Base-by-base conservation (phyloP, 2,113 vertebrate genomes). In the Rhineura floridana region DNA sequence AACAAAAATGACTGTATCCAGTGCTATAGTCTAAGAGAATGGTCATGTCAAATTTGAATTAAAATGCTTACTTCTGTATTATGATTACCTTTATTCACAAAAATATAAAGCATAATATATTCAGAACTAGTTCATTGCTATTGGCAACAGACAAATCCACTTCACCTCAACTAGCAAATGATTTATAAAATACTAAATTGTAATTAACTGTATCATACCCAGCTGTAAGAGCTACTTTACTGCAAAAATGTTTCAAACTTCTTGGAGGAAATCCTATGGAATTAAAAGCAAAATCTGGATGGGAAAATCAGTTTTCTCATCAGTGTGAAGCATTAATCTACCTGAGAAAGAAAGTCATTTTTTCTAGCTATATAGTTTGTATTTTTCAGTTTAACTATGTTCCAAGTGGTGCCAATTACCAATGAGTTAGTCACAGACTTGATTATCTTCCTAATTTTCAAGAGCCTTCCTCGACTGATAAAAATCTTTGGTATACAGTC, bases 361-460 rank as follows among this genome's bases (percentile, higher is more conserved):
- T 88, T 92, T 90, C 69, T 12, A 72, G 0, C 0, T 77, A 85
- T 76, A 85, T 70, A 82, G 80, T 89, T 93, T 88, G 65, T 89
- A 84, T 92, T 93, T 94, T 94, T 78, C 72, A 87, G 89, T 93
- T 91, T 91, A 90, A 86, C 92, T 84, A 81, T 81, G 73, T 73
- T 93, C 92, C 88, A 84, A 95, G 92, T 83, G 86, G 90, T 96
- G 95, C 94, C 92, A 94, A 94, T 88, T 96, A 97, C 93, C 93
- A 95, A 87, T 94, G 93, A 95, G 96, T 97, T 94, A 97, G 97
- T 96, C 96, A 95, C 92, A 94, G 95, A 95, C 95, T 94, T 97
- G 96, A 98, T 98, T 98, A 98, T 96, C 91, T 95, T 90, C 89
- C 96, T 96, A 97, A 98, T 98, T 98, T 97, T 95, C 93, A 94